phyloP scores from a whole-genome alignment of 2,797 vertebrate species.

The Lates japonicus region DNA sequence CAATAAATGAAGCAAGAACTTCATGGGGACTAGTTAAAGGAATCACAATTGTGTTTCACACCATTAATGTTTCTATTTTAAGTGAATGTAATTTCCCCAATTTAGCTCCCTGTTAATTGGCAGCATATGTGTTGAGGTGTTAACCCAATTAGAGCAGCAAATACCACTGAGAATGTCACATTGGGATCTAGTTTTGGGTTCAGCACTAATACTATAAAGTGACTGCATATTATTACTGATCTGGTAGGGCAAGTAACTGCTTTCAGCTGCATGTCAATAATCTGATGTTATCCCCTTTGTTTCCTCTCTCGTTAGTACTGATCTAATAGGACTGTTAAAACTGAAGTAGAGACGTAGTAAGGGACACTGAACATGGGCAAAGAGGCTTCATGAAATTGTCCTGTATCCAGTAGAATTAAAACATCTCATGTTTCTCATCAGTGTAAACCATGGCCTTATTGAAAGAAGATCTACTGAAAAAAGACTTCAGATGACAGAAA shows the following conservation, averaged over 20 bases:
- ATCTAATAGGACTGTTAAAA: not conserved
- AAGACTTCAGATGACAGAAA: not conserved
- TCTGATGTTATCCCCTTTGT: constrained; percentile 2
- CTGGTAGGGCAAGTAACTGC: constrained; percentile 18
- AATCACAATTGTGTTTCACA: constrained; percentile 58
- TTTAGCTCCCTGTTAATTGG: constrained; percentile 57
- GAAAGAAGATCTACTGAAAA: not conserved
- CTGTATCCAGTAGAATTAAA: not conserved
- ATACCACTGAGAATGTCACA: constrained; percentile 55
- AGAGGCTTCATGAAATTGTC: not conserved
- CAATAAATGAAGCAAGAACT: constrained; percentile 66
- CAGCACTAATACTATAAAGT: constrained; percentile 47
- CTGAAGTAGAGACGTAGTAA: not conserved
- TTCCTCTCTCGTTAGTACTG: not conserved
- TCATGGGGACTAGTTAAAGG: constrained; percentile 60
- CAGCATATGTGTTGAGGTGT: constrained; percentile 52
- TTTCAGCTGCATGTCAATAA: constrained; percentile 30
- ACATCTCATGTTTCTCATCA: not conserved
- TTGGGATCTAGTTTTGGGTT: constrained; percentile 29
- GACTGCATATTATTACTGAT: constrained; percentile 29
- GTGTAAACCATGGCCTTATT: not conserved
- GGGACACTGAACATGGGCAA: not conserved
- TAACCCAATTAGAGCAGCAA: constrained; percentile 54
- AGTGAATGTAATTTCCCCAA: constrained; percentile 47
- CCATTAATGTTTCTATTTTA: constrained; percentile 62